phyloP scores from a whole-genome alignment of 2,797 vertebrate genomes.

The Sus cebifrons region DNA sequence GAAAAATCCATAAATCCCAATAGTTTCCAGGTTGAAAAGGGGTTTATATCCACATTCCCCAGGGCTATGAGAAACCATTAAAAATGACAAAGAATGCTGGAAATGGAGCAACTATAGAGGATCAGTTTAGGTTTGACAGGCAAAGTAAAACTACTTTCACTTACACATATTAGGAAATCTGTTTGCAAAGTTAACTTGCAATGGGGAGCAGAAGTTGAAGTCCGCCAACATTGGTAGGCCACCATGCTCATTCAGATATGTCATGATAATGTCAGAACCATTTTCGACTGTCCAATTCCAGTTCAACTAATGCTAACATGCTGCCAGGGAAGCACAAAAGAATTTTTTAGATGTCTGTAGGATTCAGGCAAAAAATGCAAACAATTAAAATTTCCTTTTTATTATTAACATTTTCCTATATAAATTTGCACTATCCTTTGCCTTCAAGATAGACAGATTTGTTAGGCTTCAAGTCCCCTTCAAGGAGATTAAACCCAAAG shows the following conservation, averaged over 20 bases:
- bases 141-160: conserved; percentile 27
- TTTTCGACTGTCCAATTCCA: not conserved
- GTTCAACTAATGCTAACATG: not conserved
- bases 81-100: conserved; percentile 2
- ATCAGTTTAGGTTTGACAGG: conserved; percentile 41
- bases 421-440: not conserved
- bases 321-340: not conserved
- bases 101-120: conserved; percentile 17
- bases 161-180: conserved; percentile 57
- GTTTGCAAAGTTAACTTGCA: conserved; percentile 28
- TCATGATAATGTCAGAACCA: not conserved
- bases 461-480: too few species aligned
- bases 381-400: not conserved
- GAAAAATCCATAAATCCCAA: conserved; percentile 69
- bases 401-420: not conserved
- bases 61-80: conserved; percentile 50
- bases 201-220: not conserved
- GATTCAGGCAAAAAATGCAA: not conserved
- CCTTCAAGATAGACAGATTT: not conserved
- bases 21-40: conserved; percentile 35
- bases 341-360: not conserved
- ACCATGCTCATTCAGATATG: not conserved
- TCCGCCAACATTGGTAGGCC: not conserved
- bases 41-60: not conserved
- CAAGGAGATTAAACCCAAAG: too few species aligned